A percentile compares a stretch with the other conserved stretches of the same genome.
Conservation (phyloP, 2,888 invertebrate genomes). For the Chrysodeixis includens region DNA sequence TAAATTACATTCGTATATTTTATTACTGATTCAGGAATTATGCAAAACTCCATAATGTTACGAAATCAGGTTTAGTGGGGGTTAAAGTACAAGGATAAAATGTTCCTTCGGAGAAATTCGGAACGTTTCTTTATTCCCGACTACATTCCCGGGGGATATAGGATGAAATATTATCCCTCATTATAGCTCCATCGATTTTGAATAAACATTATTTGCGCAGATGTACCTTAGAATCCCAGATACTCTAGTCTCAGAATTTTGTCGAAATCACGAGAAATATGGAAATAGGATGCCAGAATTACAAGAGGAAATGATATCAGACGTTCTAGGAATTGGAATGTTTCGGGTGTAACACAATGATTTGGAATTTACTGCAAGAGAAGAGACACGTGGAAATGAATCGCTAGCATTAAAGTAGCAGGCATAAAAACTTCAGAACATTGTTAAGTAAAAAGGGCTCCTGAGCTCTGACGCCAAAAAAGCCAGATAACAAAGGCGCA, state of each 20-base stretch:
- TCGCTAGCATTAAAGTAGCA: background rate
- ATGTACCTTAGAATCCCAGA: conserved; percentile 3
- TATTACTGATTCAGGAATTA: conserved; percentile 39
- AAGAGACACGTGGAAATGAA: background rate
- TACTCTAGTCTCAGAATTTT: background rate
- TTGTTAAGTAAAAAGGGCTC: background rate
- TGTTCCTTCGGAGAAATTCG: conserved; percentile 34
- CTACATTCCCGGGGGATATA: conserved; percentile 26
- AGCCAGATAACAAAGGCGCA: background rate
- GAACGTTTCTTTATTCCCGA: conserved; percentile 42
- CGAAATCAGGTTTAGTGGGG: conserved; percentile 35
- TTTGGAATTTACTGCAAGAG: background rate
- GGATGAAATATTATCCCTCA: conserved; percentile 37
- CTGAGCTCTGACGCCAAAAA: background rate
- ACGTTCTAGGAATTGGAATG: background rate
- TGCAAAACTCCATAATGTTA: conserved; percentile 39
- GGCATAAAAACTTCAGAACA: background rate
- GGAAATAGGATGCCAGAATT: background rate
- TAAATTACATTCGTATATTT: conserved; percentile 11
- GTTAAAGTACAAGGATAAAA: conserved; percentile 31
- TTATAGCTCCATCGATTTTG: conserved; percentile 28
- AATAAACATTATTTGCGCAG: conserved; percentile 13
- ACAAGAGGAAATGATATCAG: background rate
- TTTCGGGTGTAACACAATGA: background rate
- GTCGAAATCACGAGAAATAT: background rate